Evolutionary conservation across 2,113 vertebrate genomes (phyloP).

Genomic region (Silurus meridionalis): DNA sequence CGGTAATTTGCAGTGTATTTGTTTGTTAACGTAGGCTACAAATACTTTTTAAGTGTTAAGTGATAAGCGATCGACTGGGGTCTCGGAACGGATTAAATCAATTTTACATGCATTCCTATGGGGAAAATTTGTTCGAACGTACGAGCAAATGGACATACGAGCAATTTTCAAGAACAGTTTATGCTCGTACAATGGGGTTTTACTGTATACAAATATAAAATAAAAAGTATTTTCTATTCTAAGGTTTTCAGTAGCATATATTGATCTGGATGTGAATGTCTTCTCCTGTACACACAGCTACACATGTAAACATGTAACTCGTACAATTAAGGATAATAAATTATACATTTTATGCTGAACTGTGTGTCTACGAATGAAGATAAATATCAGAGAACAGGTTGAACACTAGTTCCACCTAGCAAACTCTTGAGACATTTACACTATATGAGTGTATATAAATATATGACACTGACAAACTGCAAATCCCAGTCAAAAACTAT

Average conservation of each 20-base stretch:
- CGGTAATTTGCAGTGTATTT: no score
- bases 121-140: no score
- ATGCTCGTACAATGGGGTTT: no score
- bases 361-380: slow-evolving; percentile 2
- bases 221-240: background rate
- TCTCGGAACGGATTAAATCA: no score
- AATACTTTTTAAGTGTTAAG: no score
- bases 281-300: background rate
- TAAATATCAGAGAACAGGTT: background rate
- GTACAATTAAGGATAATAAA: background rate
- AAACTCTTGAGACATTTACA: background rate
- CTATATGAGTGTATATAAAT: background rate
- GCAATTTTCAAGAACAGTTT: no score
- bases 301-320: background rate
- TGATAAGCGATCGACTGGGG: no score
- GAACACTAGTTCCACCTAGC: background rate
- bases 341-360: background rate
- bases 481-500: slow-evolving; percentile 67
- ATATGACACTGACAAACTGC: slow-evolving; percentile 43
- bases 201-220: background rate
- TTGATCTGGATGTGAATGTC: background rate
- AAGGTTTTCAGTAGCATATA: no score
- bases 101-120: no score
- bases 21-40: no score
- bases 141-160: no score